Evolutionary conservation across 1,140 invertebrate species (phyloP).

Genomic region (Drosophila varians): DNA sequence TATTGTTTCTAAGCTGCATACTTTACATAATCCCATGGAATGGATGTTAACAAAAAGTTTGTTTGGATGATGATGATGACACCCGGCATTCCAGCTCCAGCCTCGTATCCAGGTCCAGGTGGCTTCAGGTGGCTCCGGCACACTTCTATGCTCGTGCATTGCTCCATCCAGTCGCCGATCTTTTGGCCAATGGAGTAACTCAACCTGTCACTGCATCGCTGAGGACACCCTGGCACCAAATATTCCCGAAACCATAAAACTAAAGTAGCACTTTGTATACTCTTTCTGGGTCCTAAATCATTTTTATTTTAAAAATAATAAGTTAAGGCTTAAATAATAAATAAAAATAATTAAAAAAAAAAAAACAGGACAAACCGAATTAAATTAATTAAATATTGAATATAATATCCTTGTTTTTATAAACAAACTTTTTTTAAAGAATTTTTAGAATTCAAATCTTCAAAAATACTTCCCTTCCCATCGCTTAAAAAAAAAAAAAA

Average conservation of each 20-base stretch:
- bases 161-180: constrained; percentile 15
- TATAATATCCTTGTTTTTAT: too few relatives aligned
- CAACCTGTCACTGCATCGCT: constrained; percentile 7
- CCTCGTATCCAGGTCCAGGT: neutral
- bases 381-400: too few relatives aligned
- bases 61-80: constrained; percentile 19
- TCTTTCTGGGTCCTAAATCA: neutral
- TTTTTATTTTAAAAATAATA: too few relatives aligned
- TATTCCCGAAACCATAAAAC: neutral
- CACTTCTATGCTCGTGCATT: constrained; percentile 29
- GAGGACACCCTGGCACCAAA: constrained; percentile 8
- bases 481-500: neutral
- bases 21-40: constrained; percentile 1
- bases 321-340: too few relatives aligned
- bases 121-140: constrained; percentile 2
- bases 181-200: constrained; percentile 29
- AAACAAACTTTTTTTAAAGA: too few relatives aligned
- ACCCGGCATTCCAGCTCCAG: constrained; percentile 5
- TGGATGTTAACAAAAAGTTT: too few relatives aligned
- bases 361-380: too few relatives aligned
- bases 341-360: too few relatives aligned
- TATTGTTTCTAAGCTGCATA: neutral
- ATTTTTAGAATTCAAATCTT: too few relatives aligned
- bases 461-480: too few relatives aligned
- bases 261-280: neutral